Base-by-base conservation (phyloP, 2,113 vertebrate species). In the Tonatia bakeri region DNA sequence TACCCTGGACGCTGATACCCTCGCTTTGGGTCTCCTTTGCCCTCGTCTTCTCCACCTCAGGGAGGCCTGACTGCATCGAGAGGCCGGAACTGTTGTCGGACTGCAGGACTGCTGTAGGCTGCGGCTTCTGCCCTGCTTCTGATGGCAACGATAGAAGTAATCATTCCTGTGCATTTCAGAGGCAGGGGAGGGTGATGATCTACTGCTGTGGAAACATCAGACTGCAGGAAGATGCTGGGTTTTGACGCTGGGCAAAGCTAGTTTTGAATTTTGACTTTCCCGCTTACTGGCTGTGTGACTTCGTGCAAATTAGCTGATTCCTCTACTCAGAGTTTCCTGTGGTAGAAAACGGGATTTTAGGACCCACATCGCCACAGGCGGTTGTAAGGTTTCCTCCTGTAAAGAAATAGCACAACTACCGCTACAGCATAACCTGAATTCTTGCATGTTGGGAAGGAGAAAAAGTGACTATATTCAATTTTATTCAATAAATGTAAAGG, bases 401-500 rank as follows among this genome's bases (percentile, higher is more conserved):
- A 43, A 88, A 84, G 85, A 81, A 96, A 40, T 26, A 61, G 90
- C 81, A 59, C 16, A 13, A 16, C 61, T 69, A 59, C 31, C 65
- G 81, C 76, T 56, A 31, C 22, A 47, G 45, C 3, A 2, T 40
- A 61, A n/a, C 28, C 36, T 31, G 26, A 87, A 38, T 19, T n/a
- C 54, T 91, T 95, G 90, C 33, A 15, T 69, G 40, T 79, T 56
- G 70, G 69, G 87, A 86, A 83, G 38, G 22, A 61, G n/a, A 70
- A 85, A 75, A 59, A 65, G 13, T 40, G 69, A 33, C 38, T 43
- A 17, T 83, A n/a, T 87, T 94, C 64, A 36, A 3, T 96, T 94
- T 97, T 76, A 90, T 61, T 92, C 72, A 82, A 36, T 59, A 95
- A 87, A 87, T 56, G 65, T 67, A 56, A 85, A 83, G 85, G 54